phyloP scores from a whole-genome alignment of 37 sponge, comb jelly and placozoan species.

The Beroe ovata region DNA sequence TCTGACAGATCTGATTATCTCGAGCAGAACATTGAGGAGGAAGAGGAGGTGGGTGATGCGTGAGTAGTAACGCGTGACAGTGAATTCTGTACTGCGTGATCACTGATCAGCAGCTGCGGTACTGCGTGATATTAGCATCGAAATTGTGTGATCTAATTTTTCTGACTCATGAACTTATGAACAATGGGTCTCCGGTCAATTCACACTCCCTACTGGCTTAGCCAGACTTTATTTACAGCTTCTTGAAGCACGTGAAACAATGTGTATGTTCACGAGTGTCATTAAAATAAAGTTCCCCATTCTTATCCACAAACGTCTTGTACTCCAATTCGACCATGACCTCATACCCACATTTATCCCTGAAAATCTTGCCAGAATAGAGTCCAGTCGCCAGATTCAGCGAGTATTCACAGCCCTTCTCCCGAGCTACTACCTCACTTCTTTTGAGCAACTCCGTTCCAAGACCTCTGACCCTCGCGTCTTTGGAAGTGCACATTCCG shows the following conservation, averaged over 20 bases:
- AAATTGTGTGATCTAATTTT: too few relatives aligned
- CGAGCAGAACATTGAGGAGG: slow-evolving; percentile 15
- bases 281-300: slow-evolving; percentile 20
- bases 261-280: slow-evolving; percentile 6
- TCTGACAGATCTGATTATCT: slow-evolving; percentile 28
- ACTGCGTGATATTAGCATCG: too few relatives aligned
- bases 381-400: not conserved
- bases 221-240: too few relatives aligned
- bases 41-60: slow-evolving; percentile 49
- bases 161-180: too few relatives aligned
- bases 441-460: not conserved
- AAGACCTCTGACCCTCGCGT: not conserved
- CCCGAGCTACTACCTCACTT: slow-evolving; percentile 13
- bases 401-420: slow-evolving; percentile 1
- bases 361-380: slow-evolving; percentile 16
- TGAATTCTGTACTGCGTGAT: not conserved
- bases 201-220: too few relatives aligned
- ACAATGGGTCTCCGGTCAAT: too few relatives aligned
- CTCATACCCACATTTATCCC: not conserved
- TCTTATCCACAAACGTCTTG: not conserved
- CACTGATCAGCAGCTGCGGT: too few relatives aligned
- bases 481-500: not conserved
- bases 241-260: not conserved
- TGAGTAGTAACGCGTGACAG: not conserved
- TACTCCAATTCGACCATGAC: not conserved